Conservation (phyloP, 2,888 invertebrate species). For the Rhorus exstirpatorius region DNA sequence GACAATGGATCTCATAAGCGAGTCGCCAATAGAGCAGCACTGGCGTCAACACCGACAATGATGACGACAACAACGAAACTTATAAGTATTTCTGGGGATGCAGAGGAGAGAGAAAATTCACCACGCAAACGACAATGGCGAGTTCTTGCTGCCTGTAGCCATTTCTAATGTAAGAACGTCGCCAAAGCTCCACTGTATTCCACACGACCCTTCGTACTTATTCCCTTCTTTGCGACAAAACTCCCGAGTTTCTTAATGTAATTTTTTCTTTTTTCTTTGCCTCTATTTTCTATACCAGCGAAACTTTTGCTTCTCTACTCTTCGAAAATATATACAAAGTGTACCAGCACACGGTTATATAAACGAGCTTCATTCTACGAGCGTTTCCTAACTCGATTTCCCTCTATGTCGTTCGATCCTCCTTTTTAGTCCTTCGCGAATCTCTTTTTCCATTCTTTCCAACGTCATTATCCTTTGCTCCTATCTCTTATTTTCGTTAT, state of each 20-base stretch:
- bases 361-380: constrained; percentile 37
- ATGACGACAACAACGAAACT: constrained; percentile 18
- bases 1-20: constrained; percentile 10
- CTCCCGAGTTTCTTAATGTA: constrained; percentile 84
- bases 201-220: constrained; percentile 57
- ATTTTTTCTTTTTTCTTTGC: constrained; percentile 82
- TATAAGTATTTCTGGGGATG: constrained; percentile 31
- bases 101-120: constrained; percentile 36
- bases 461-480: constrained; percentile 39
- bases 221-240: constrained; percentile 63
- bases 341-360: constrained; percentile 30
- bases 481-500: constrained; percentile 44
- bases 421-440: constrained; percentile 31
- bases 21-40: background rate
- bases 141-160: constrained; percentile 53
- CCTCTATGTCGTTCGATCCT: constrained; percentile 50
- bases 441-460: constrained; percentile 38
- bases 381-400: constrained; percentile 37
- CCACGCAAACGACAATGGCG: constrained; percentile 32
- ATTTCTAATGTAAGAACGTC: constrained; percentile 62
- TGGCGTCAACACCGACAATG: constrained; percentile 1
- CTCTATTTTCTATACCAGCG: constrained; percentile 83
- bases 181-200: constrained; percentile 46
- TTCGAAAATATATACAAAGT: constrained; percentile 46
- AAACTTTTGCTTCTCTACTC: constrained; percentile 81